A percentile compares a stretch with the other conserved stretches of the same genome.
phyloP scores from a whole-genome alignment of 2,113 vertebrate species.

The Myanophis thanlyinensis region DNA sequence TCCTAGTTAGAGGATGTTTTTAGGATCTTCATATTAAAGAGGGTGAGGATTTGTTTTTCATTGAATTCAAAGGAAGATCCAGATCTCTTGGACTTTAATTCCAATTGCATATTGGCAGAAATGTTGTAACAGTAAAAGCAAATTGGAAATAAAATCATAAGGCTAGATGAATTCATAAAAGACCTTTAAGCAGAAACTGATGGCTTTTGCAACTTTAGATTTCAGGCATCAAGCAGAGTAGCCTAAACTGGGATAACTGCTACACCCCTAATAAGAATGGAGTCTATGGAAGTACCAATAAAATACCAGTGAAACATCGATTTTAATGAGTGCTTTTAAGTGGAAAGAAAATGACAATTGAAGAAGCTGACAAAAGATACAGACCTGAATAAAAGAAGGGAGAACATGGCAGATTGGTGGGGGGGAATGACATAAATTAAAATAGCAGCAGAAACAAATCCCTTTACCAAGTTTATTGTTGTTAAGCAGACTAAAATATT shows the following conservation, averaged over 20 bases:
- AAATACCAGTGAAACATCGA: background rate
- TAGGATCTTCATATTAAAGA: background rate
- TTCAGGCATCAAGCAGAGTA: background rate
- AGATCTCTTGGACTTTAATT: background rate
- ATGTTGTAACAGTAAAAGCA: background rate
- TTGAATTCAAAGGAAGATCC: background rate
- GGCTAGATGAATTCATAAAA: background rate
- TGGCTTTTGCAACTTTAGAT: background rate
- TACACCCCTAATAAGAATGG: background rate
- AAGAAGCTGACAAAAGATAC: background rate
- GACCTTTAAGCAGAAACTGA: background rate
- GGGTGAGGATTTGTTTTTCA: background rate
- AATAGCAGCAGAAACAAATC: background rate
- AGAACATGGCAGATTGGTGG: background rate
- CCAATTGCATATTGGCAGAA: background rate
- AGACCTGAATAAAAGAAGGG: background rate
- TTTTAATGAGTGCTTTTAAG: background rate
- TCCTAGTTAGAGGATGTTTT: background rate
- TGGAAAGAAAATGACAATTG: background rate
- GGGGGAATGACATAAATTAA: background rate
- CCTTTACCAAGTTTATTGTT: background rate
- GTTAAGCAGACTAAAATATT: background rate
- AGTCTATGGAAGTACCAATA: background rate
- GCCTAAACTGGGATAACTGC: background rate
- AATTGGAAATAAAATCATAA: background rate